phyloP scores from a whole-genome alignment of 2,888 invertebrate genomes.

The Hemaris fuciformis region DNA sequence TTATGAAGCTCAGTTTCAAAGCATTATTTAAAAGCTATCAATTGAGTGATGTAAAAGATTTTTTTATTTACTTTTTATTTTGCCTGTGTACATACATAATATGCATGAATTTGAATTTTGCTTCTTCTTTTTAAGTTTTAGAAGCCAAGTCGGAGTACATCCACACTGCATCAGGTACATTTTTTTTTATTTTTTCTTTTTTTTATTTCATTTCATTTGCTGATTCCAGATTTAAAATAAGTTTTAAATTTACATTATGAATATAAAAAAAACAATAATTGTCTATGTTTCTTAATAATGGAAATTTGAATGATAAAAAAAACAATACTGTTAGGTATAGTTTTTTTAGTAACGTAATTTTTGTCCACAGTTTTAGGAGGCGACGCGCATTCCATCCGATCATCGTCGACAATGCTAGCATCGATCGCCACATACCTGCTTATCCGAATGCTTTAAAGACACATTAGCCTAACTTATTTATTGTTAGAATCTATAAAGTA shows the following conservation, averaged over 20 bases:
- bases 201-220: constrained; percentile 14
- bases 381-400: constrained; percentile 43
- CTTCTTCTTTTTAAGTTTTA: constrained; percentile 54
- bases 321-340: too few species aligned
- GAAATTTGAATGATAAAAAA: too few species aligned
- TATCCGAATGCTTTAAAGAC: constrained; percentile 65
- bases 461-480: constrained; percentile 60
- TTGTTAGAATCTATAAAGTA: constrained; percentile 52
- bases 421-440: constrained; percentile 65
- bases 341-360: constrained; percentile 1
- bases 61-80: constrained; percentile 22
- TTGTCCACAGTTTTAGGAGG: constrained; percentile 53
- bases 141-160: constrained; percentile 58
- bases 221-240: neutral
- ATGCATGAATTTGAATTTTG: constrained; percentile 52
- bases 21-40: too few species aligned
- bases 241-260: neutral
- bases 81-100: constrained; percentile 20
- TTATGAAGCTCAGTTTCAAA: too few species aligned
- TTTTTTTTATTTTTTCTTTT: constrained; percentile 20
- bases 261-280: too few species aligned
- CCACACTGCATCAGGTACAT: constrained; percentile 67
- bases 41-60: neutral
- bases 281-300: neutral
- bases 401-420: constrained; percentile 43